A percentile compares a stretch with the other conserved stretches of the same genome.
Conservation (phyloP, 2,888 invertebrate genomes). For the Cancer borealis region DNA sequence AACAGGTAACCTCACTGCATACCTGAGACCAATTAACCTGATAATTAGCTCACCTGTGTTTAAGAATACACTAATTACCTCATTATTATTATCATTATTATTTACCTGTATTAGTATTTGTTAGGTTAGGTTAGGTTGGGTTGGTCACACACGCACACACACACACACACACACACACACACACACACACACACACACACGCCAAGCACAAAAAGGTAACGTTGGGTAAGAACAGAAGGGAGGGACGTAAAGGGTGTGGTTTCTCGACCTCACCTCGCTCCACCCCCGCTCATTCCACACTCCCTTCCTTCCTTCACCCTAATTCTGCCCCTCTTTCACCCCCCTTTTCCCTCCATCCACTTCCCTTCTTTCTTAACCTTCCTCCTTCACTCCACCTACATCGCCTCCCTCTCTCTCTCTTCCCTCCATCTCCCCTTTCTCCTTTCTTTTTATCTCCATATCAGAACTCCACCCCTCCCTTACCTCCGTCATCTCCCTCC, state of each 20-base stretch:
- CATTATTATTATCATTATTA: no score
- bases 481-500: not conserved
- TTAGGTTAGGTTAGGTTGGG: not conserved
- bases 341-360: not conserved
- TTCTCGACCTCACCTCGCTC: not conserved
- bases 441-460: not conserved
- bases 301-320: not conserved
- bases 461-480: not conserved
- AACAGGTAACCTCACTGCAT: no score
- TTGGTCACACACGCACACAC: not conserved
- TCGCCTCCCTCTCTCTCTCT: not conserved
- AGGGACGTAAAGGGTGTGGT: not conserved
- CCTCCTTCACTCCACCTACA: not conserved
- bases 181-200: constrained; percentile 34
- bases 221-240: not conserved
- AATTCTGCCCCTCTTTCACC: not conserved
- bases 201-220: not conserved
- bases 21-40: no score
- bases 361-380: not conserved
- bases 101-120: not conserved
- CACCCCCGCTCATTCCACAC: not conserved
- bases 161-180: constrained; percentile 7
- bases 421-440: not conserved
- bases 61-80: no score
- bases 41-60: no score